A percentile compares a stretch with the other conserved stretches of the same genome.
Conservation (phyloP, 1,140 invertebrate species). For the Conus betulinus region DNA sequence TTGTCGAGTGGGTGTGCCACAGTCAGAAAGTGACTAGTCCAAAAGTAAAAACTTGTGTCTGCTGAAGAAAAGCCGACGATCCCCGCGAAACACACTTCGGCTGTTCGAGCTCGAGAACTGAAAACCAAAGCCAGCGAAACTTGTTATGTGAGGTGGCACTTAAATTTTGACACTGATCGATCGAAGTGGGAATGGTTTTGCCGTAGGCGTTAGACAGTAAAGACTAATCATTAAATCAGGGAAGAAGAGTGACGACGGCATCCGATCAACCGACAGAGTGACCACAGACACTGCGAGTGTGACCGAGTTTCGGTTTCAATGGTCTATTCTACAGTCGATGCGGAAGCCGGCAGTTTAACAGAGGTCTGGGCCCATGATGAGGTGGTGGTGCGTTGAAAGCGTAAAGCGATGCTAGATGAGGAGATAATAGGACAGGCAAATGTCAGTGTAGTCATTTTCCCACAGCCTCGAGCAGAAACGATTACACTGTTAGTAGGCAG, state of each 20-base stretch:
- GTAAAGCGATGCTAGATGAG: not conserved
- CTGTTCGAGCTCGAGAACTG: no score
- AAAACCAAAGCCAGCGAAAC: no score
- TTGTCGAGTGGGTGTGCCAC: not conserved
- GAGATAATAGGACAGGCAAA: constrained; percentile 3
- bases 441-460: constrained; percentile 20
- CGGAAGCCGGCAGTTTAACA: not conserved
- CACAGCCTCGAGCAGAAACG: not conserved
- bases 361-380: not conserved
- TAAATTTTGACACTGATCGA: constrained; percentile 17
- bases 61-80: not conserved
- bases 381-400: not conserved
- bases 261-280: not conserved
- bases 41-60: not conserved
- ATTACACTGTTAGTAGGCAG: not conserved
- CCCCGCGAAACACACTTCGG: no score
- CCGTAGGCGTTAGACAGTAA: not conserved
- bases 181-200: not conserved
- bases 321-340: not conserved
- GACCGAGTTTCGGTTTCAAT: not conserved
- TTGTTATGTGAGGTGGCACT: not conserved
- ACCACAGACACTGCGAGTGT: not conserved
- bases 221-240: not conserved
- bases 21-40: not conserved
- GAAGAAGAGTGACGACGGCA: no score